A percentile compares a stretch with the other conserved stretches of the same genome.
Conservation (phyloP, 2,888 invertebrate species). For the Mythimna ferrago region DNA sequence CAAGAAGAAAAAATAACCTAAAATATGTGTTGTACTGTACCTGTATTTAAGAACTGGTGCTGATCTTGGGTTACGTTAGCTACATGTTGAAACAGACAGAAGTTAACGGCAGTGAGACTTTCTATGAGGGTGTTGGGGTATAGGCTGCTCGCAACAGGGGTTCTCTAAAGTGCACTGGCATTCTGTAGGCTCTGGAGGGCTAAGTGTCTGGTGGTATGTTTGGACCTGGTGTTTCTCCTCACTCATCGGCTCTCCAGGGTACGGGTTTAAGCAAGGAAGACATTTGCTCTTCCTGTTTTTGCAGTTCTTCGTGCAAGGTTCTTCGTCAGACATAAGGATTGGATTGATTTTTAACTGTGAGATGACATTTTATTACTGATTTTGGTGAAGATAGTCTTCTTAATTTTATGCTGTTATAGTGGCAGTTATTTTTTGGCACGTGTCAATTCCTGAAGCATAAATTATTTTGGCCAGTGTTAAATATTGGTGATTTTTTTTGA, state of each 20-base stretch:
- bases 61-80: neutral
- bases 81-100: too few relatives aligned
- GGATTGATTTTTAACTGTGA: constrained; percentile 8
- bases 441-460: neutral
- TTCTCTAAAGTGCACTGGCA: constrained; percentile 59
- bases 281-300: constrained; percentile 66
- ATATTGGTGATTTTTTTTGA: neutral
- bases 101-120: constrained; percentile 11
- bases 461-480: neutral
- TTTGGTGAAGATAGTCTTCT: neutral
- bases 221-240: constrained; percentile 37
- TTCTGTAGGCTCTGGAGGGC: neutral
- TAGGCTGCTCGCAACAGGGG: constrained; percentile 56
- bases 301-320: constrained; percentile 62
- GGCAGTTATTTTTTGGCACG: neutral
- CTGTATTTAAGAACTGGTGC: neutral
- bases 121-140: neutral
- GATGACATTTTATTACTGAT: neutral
- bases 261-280: constrained; percentile 64
- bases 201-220: neutral
- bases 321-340: constrained; percentile 66
- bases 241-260: constrained; percentile 16
- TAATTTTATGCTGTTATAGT: constrained; percentile 1
- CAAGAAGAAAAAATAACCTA: too few relatives aligned
- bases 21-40: neutral